Conservation (phyloP, 2,113 vertebrate species). For the Grallaria varia region DNA sequence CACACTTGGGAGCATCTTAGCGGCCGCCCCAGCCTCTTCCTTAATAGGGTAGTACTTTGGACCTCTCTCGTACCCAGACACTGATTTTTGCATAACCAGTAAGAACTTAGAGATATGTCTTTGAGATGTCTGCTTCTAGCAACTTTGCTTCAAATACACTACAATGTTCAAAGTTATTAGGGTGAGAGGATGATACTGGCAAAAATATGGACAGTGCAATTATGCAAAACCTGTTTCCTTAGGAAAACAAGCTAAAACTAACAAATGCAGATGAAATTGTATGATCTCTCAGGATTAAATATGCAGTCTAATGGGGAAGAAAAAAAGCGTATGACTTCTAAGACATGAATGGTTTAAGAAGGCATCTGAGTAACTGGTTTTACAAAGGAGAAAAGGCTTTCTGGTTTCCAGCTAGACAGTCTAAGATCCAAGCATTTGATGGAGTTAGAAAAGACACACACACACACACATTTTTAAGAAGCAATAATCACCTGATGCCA, state of each 20-base stretch:
- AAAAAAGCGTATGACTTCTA: neutral
- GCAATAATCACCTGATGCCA: neutral
- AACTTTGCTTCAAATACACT: neutral
- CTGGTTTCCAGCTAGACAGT: neutral
- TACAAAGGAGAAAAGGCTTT: neutral
- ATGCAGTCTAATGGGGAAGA: neutral
- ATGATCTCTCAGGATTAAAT: neutral
- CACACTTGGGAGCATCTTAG: rapidly evolving
- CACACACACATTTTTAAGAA: neutral
- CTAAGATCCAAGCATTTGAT: neutral
- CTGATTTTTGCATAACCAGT: neutral
- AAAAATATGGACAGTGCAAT: neutral
- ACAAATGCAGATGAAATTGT: neutral
- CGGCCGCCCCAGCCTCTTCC: neutral
- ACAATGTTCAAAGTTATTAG: neutral
- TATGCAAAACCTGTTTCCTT: neutral
- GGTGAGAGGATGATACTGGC: neutral
- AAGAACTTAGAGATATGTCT: neutral
- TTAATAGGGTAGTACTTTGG: neutral
- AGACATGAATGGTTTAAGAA: neutral
- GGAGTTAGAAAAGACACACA: neutral
- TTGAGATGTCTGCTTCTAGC: neutral
- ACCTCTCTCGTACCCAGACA: neutral
- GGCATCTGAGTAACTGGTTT: neutral
- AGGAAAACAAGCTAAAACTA: conserved; percentile 2